Percentiles rank a stretch among this genome's conserved stretches.
phyloP scores from a whole-genome alignment of 1,140 invertebrate genomes.

The Anastatus disparis region DNA sequence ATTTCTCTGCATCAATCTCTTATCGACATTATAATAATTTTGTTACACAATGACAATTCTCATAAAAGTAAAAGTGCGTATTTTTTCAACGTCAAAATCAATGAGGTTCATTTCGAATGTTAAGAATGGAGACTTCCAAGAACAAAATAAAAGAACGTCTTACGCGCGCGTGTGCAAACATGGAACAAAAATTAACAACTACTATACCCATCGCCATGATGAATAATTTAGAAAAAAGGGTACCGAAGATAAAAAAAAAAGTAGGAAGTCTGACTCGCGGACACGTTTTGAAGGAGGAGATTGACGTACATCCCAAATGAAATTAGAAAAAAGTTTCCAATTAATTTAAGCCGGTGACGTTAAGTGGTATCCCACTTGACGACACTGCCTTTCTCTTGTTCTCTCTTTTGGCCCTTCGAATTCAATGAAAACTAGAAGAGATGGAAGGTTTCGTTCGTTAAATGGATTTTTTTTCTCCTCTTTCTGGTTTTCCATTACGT shows the following conservation, averaged over 20 bases:
- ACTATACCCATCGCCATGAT: not conserved
- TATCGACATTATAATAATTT: too few species aligned
- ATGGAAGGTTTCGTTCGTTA: not conserved
- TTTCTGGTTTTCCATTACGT: not conserved
- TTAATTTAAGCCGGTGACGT: conserved; percentile 12
- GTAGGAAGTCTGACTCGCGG: too few species aligned
- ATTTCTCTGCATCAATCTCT: too few species aligned
- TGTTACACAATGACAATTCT: too few species aligned
- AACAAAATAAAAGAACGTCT: too few species aligned
- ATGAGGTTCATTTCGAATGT: not conserved
- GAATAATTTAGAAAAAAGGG: not conserved
- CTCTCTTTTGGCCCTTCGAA: too few species aligned
- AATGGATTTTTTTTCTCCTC: conserved; percentile 12
- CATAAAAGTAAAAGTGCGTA: too few species aligned
- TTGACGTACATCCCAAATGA: not conserved
- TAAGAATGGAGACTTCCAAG: conserved; percentile 10
- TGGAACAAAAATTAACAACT: not conserved
- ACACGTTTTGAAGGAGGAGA: not conserved
- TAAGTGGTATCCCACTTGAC: conserved; percentile 8
- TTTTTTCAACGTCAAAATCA: conserved; percentile 3
- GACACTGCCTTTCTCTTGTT: not conserved
- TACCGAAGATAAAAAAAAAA: not conserved
- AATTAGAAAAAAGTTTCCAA: conserved; percentile 16
- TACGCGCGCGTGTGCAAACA: too few species aligned
- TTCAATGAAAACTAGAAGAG: not conserved